Evolutionary conservation across 2,797 vertebrate genomes (phyloP).

Genomic region (Synanceia verrucosa): DNA sequence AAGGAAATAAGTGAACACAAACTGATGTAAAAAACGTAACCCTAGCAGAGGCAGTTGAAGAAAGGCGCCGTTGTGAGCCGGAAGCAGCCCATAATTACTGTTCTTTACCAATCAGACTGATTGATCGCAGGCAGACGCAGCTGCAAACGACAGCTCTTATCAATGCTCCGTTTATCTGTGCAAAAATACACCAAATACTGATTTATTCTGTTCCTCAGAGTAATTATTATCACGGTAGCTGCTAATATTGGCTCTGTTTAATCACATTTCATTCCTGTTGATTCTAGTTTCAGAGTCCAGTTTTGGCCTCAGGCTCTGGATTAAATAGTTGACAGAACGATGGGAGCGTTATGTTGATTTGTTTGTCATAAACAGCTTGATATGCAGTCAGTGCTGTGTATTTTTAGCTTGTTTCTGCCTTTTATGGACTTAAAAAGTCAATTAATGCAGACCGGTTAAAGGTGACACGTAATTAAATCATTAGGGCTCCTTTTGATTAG

Average conservation of each 20-base stretch:
- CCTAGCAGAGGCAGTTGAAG: conserved; percentile 23
- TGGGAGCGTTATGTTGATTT: no score
- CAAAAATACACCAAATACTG: conserved; percentile 15
- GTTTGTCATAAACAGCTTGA: no score
- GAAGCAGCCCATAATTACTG: conserved; percentile 74
- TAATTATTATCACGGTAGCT: no score
- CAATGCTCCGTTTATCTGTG: conserved; percentile 33
- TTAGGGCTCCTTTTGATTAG: no score
- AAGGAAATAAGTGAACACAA: no score
- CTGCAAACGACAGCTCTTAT: conserved; percentile 63
- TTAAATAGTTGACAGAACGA: neutral
- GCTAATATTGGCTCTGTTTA: neutral
- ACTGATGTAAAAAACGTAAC: no score
- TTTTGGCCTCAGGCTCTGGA: neutral
- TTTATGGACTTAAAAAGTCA: no score
- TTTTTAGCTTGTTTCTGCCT: no score
- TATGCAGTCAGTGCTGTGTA: no score
- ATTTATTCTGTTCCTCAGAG: neutral
- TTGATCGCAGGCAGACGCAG: conserved; percentile 73
- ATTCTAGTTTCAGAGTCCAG: neutral
- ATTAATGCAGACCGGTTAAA: no score
- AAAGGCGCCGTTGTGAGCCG: conserved; percentile 21
- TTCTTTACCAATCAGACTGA: conserved; percentile 75
- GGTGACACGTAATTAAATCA: no score
- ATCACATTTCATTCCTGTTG: neutral